These are phyloP conservation scores for Enteromius trimaculatus DNA, from an alignment of 2,797 vertebrate species.

Conservation along the genomic window DNA sequence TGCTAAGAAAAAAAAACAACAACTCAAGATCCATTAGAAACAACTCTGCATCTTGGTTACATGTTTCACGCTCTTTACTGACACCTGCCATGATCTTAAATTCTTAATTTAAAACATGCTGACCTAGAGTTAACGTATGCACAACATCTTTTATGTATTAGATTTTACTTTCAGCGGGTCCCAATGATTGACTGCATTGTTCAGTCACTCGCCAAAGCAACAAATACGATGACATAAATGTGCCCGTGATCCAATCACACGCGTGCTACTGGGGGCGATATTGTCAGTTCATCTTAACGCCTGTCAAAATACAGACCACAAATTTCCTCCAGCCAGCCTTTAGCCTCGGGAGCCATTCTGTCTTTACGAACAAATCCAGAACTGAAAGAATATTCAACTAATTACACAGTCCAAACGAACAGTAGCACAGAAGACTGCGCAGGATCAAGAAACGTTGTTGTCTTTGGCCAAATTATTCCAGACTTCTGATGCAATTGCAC, in stretches of 20 bases:
- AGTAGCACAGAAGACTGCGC: constrained; percentile 62
- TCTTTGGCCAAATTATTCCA: constrained; percentile 66
- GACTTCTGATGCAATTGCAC: constrained; percentile 78
- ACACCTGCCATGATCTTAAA: background rate
- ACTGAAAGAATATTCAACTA: constrained; percentile 47
- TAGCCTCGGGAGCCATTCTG: constrained; percentile 23
- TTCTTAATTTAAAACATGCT: constrained; percentile 2
- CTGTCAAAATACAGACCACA: constrained; percentile 21
- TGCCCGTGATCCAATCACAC: background rate
- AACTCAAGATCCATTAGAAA: background rate
- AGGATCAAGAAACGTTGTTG: constrained; percentile 35
- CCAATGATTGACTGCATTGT: background rate
- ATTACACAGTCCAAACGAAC: constrained; percentile 60
- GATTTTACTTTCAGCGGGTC: background rate
- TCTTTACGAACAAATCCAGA: constrained; percentile 26
- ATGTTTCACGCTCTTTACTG: constrained; percentile 12
- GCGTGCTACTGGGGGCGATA: background rate
- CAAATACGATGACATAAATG: constrained; percentile 1
- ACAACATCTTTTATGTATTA: background rate
- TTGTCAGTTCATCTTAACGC: constrained; percentile 22
- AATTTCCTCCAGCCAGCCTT: constrained; percentile 12
- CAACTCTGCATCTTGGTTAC: background rate
- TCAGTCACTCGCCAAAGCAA: background rate
- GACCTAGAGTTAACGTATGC: background rate
- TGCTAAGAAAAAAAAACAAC: background rate